phyloP scores from a whole-genome alignment of 2,113 vertebrate genomes.

The Neolamprologus brichardi region DNA sequence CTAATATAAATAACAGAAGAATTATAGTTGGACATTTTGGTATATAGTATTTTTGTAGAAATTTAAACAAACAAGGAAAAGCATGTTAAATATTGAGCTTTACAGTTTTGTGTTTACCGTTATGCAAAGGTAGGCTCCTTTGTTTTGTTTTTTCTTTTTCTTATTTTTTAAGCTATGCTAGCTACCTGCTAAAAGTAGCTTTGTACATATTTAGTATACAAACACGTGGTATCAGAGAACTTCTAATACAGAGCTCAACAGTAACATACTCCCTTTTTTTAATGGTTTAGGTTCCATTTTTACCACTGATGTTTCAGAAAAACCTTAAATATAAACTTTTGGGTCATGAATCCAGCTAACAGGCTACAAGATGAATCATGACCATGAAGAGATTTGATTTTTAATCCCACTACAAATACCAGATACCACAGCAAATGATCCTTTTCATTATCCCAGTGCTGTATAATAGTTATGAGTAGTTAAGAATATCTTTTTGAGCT shows the following conservation, averaged over 20 bases:
- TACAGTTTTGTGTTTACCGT: fast-evolving
- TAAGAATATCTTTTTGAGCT: neutral
- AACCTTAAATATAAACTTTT: neutral
- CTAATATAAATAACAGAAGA: neutral
- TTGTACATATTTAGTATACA: neutral
- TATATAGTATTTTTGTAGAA: neutral
- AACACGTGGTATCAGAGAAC: neutral
- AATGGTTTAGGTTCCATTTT: neutral
- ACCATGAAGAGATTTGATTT: neutral
- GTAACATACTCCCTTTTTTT: neutral
- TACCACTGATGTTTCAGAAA: neutral
- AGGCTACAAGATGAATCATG: neutral
- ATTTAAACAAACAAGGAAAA: neutral
- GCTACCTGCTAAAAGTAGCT: neutral
- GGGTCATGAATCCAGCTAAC: neutral
- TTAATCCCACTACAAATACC: neutral
- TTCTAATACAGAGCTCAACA: neutral
- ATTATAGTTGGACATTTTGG: neutral
- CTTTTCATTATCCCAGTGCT: neutral
- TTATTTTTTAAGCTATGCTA: neutral
- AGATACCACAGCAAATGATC: neutral
- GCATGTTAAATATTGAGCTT: neutral
- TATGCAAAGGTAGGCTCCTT: neutral
- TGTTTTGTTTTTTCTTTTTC: neutral
- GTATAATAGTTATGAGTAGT: neutral